Evolutionary conservation across 2,113 vertebrate species (phyloP), one percentile per base, ranked within the genome.

Genomic region (Microcebus lehilahytsara): DNA sequence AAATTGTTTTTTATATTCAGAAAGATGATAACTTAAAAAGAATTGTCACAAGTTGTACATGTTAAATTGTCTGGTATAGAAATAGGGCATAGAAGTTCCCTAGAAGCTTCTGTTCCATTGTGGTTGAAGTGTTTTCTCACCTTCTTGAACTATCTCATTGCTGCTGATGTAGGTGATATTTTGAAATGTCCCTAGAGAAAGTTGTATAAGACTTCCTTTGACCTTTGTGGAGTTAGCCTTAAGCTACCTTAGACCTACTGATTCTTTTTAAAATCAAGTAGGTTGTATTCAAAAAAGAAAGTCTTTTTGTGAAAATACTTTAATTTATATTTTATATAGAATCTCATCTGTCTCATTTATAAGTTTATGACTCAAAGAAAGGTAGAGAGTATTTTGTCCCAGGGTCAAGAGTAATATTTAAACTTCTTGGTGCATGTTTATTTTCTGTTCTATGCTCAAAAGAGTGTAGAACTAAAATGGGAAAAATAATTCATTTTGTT

Each of bases 51-150:
- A 46, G 19, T 85, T 83, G 4, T 85, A 64, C 37, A 42, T 62
- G 86, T 81, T 93, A 74, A 67, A 37, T 56, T 83, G 93, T 95
- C 60, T 90, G 51, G 20, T 92, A 10, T 90, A 93, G 67, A 94
- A 93, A 93, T 67, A 20, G 79, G 83, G 32, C 74, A 42, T 19
- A 60, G 53, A 84, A 62, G 34, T 89, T 96, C 80, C 90, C 80
- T 97, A 67, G 91, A 97, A 93, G 62, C 77, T 83, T 89, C 46
- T 89, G 60, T 96, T 98, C 86, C 95, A 79, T 88, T 97, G 97
- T 89, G 89, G 91, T 96, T 95, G 51, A 97, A 75, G 84, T 89
- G 67, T 96, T 97, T 95, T 95, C 91, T 97, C 91, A 96, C 93
- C 88, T 95, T 93, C 30, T 78, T 96, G 78, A 89, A 86, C 42